These are phyloP conservation scores for Lateolabrax maculatus DNA, from an alignment of 2,797 vertebrate species.

Conservation along the genomic window DNA sequence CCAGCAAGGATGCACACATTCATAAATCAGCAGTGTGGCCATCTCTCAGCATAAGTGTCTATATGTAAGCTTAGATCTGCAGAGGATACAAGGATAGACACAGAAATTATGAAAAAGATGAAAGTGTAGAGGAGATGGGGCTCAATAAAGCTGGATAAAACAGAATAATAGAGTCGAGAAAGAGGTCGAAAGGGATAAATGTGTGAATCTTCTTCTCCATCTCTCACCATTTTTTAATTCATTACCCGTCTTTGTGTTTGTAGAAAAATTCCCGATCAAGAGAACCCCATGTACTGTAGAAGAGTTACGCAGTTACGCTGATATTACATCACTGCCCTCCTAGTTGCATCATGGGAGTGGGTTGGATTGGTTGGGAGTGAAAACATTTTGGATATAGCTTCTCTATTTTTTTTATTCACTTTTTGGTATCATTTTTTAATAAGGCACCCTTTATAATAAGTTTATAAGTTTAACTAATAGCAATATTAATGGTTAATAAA, in stretches of 20 bases:
- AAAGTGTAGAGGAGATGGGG: neutral
- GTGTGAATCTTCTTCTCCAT: neutral
- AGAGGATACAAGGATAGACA: neutral
- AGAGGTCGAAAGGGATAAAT: neutral
- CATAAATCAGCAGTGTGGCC: constrained; percentile 47
- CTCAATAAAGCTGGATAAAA: constrained; percentile 13
- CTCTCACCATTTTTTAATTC: neutral
- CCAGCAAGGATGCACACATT: constrained; percentile 39
- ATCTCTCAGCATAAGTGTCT: neutral
- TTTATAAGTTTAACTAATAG: neutral
- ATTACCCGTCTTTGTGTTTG: neutral
- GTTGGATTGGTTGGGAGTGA: constrained; percentile 15
- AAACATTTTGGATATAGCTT: neutral
- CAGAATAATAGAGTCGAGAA: neutral
- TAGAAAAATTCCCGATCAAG: neutral
- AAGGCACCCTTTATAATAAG: neutral
- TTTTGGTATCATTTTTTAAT: neutral
- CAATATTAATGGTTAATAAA: neutral
- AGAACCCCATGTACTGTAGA: neutral
- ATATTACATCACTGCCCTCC: constrained; percentile 49
- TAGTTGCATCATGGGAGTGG: constrained; percentile 47
- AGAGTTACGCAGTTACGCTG: constrained; percentile 25
- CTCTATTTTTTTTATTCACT: neutral
- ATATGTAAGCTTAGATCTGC: constrained; percentile 13
- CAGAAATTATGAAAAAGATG: neutral